Percentiles rank a stretch among this genome's conserved stretches.
phyloP scores from a whole-genome alignment of 2,888 invertebrate species.

The Nowickia ferox region DNA sequence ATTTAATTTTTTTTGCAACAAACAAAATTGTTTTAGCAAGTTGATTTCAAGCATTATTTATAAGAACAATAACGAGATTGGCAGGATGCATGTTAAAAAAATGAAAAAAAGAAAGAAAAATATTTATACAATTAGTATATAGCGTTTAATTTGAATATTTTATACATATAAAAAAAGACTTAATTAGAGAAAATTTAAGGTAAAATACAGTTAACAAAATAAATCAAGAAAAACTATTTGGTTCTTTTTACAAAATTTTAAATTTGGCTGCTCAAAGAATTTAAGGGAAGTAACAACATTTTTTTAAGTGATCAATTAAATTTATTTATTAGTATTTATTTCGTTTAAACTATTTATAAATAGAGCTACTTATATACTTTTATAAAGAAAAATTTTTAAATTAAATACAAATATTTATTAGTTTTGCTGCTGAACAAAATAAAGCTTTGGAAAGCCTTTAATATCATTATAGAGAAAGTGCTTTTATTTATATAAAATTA shows the following conservation, averaged over 20 bases:
- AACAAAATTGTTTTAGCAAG: slow-evolving; percentile 60
- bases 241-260: neutral
- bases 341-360: too few relatives aligned
- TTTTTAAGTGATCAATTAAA: too few relatives aligned
- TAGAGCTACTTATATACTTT: too few relatives aligned
- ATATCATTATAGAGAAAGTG: too few relatives aligned
- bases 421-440: too few relatives aligned
- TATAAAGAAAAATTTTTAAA: too few relatives aligned
- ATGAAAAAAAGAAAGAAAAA: slow-evolving; percentile 46
- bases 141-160: slow-evolving; percentile 46
- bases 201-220: slow-evolving; percentile 17
- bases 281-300: neutral
- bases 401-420: too few relatives aligned
- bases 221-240: neutral
- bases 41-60: slow-evolving; percentile 62
- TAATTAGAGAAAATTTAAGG: slow-evolving; percentile 30
- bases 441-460: too few relatives aligned
- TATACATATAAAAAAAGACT: slow-evolving; percentile 1
- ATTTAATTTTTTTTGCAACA: slow-evolving; percentile 10
- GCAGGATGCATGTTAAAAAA: slow-evolving; percentile 63
- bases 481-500: too few relatives aligned
- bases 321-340: too few relatives aligned
- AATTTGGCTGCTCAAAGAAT: slow-evolving; percentile 9
- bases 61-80: slow-evolving; percentile 64
- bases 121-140: slow-evolving; percentile 56